Percentiles rank a stretch among this genome's conserved stretches.
Evolutionary conservation across 1,140 invertebrate genomes (phyloP).

Genomic region (Heliconius hewitsoni): DNA sequence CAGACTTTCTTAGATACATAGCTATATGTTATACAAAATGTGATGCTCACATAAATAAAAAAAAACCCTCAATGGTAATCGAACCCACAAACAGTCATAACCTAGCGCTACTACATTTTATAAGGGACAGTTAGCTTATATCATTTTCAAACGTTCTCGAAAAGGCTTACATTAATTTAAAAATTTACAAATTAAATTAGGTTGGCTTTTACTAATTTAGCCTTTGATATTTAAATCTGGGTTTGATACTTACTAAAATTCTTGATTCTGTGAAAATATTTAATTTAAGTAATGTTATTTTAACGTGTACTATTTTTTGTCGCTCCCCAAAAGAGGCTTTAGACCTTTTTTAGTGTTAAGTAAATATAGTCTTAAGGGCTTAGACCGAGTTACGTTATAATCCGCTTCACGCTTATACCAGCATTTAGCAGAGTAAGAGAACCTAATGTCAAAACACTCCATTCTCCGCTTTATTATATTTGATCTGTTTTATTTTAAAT

Average conservation of each 20-base stretch:
- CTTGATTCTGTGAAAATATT: constrained; percentile 4
- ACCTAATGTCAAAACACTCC: no score
- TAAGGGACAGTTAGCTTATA: background rate
- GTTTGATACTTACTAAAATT: background rate
- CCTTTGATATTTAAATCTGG: constrained; percentile 8
- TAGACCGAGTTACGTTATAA: background rate
- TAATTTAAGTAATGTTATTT: background rate
- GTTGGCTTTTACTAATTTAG: background rate
- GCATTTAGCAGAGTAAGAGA: no score
- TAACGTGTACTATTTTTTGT: background rate
- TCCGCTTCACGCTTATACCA: background rate
- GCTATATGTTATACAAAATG: no score
- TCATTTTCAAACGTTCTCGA: background rate
- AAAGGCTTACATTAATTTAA: background rate
- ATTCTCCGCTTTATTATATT: no score
- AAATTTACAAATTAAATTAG: background rate
- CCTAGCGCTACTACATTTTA: no score
- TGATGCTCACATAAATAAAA: background rate
- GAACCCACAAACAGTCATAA: background rate
- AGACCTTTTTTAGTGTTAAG: background rate
- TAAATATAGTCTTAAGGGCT: background rate
- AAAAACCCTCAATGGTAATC: background rate
- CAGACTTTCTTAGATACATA: no score
- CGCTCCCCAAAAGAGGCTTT: background rate
- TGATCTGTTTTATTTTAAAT: no score